Conservation (phyloP, 1,140 invertebrate species). For the Ostrea edulis region DNA sequence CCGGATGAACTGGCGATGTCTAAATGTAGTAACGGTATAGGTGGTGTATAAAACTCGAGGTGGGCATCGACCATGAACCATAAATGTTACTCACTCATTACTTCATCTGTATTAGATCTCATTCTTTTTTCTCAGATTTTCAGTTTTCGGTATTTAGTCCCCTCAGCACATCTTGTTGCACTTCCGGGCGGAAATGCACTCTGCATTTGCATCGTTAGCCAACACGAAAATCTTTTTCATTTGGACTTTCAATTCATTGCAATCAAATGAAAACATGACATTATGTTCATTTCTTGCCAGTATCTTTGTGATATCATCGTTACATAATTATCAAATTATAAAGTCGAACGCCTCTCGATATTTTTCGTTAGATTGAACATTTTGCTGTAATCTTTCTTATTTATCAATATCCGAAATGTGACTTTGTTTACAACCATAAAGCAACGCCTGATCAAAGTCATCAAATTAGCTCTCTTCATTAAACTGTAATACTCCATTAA, state of each 20-base stretch:
- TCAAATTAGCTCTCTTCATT: conserved; percentile 28
- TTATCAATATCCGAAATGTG: conserved; percentile 35
- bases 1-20: neutral
- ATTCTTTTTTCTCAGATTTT: neutral
- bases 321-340: conserved; percentile 30
- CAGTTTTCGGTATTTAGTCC: neutral
- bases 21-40: neutral
- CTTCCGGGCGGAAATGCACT: conserved; percentile 8
- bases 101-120: neutral
- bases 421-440: conserved; percentile 35
- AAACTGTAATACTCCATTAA: conserved; percentile 28
- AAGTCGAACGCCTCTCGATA: neutral
- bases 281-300: neutral
- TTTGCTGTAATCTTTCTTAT: conserved; percentile 32
- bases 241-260: conserved; percentile 29
- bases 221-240: conserved; percentile 2
- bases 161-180: neutral
- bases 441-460: conserved; percentile 18
- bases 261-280: conserved; percentile 28
- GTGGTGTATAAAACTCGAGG: neutral
- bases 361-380: conserved; percentile 8
- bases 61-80: neutral
- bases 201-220: conserved; percentile 19
- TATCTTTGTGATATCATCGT: conserved; percentile 24
- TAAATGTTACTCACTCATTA: neutral